Conservation (phyloP, 2,797 vertebrate species). For the Dendrocincla tyrannina region DNA sequence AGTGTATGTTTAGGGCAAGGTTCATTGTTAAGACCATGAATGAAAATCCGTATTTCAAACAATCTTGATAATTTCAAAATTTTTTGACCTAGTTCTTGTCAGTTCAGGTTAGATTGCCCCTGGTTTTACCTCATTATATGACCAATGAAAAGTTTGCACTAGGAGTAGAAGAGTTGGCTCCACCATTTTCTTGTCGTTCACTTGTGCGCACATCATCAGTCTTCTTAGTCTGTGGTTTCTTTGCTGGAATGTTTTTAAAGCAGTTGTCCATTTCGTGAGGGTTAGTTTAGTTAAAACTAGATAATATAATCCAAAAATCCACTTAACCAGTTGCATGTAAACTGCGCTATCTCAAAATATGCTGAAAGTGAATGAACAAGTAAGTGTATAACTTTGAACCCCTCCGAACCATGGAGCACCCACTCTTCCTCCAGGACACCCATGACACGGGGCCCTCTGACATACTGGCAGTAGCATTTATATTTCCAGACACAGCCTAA, state of each 20-base stretch:
- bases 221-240: neutral
- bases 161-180: neutral
- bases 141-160: neutral
- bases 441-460: neutral
- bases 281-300: neutral
- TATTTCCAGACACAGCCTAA: neutral
- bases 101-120: neutral
- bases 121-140: neutral
- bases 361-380: neutral
- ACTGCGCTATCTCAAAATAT: neutral
- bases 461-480: neutral
- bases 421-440: neutral
- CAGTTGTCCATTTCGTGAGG: neutral
- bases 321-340: neutral
- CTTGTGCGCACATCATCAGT: neutral
- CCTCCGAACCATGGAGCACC: fast-evolving
- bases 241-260: neutral
- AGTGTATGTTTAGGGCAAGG: neutral
- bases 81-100: neutral
- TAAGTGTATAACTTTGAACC: neutral
- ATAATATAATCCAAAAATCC: neutral
- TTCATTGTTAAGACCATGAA: neutral
- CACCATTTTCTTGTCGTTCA: neutral
- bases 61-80: neutral
- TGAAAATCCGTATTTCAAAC: neutral